These are phyloP conservation scores for Ornithoptera priamus DNA, from an alignment of 2,888 invertebrate genomes.

Conservation along the genomic window DNA sequence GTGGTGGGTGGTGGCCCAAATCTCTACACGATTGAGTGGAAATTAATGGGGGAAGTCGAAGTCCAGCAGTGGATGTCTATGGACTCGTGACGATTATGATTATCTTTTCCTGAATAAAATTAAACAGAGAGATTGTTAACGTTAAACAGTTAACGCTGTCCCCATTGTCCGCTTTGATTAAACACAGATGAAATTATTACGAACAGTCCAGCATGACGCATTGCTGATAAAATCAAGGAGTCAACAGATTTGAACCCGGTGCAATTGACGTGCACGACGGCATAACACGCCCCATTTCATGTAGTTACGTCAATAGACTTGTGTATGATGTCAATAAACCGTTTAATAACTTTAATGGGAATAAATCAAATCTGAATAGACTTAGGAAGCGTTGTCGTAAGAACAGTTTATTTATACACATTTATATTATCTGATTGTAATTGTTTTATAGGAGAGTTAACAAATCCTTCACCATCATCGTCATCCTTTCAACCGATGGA, in stretches of 20 bases:
- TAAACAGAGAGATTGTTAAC: not conserved
- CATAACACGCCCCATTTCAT: conserved; percentile 19
- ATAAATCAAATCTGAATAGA: conserved; percentile 10
- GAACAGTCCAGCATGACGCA: conserved; percentile 21
- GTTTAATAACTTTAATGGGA: conserved; percentile 44
- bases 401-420: no score
- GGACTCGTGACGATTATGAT: no score
- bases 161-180: conserved; percentile 8
- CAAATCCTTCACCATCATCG: no score
- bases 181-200: conserved; percentile 14
- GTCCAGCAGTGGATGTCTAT: no score
- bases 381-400: not conserved
- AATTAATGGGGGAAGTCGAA: no score
- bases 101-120: not conserved
- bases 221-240: conserved; percentile 21
- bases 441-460: no score
- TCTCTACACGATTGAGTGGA: no score
- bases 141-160: not conserved
- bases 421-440: no score
- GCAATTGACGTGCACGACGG: conserved; percentile 20
- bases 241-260: conserved; percentile 28
- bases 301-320: conserved; percentile 22
- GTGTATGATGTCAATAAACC: conserved; percentile 38
- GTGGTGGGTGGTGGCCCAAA: no score
- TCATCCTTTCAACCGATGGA: no score